Percentiles rank a stretch among this genome's conserved stretches.
These are phyloP conservation scores for Drosophila subsilvestris DNA, from an alignment of 2,888 invertebrate species.

Conservation along the genomic window DNA sequence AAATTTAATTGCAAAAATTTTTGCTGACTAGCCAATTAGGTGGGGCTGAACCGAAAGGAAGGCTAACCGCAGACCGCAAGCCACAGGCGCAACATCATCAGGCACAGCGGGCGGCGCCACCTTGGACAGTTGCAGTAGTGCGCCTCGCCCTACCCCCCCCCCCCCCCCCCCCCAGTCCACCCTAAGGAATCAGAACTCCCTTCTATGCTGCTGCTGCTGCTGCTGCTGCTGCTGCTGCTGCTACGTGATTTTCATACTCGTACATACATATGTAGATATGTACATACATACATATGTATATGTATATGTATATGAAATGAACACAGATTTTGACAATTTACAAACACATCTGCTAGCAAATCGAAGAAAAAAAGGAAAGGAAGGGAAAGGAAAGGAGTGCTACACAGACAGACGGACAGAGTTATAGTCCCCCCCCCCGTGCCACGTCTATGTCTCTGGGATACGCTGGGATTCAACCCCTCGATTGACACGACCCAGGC, in stretches of 20 bases:
- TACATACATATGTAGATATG: no score
- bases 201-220: no score
- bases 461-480: slow-evolving; percentile 37
- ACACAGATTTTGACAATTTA: slow-evolving; percentile 78
- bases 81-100: slow-evolving; percentile 7
- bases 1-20: slow-evolving; percentile 74
- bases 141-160: neutral
- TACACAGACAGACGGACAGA: neutral
- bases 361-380: slow-evolving; percentile 67
- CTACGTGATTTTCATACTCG: slow-evolving; percentile 65
- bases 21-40: slow-evolving; percentile 57
- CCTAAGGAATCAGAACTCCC: neutral
- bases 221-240: slow-evolving; percentile 26
- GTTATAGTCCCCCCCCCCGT: neutral
- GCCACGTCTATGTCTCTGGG: no score
- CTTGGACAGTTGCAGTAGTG: slow-evolving; percentile 7
- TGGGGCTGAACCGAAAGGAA: neutral
- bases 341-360: slow-evolving; percentile 75
- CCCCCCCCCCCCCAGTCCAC: neutral
- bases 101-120: slow-evolving; percentile 12
- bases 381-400: slow-evolving; percentile 20
- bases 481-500: slow-evolving; percentile 53
- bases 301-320: slow-evolving; percentile 58
- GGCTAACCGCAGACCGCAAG: slow-evolving; percentile 6
- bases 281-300: no score